These are phyloP conservation scores for Sander lucioperca DNA, from an alignment of 2,113 vertebrate species.

Conservation along the genomic window DNA sequence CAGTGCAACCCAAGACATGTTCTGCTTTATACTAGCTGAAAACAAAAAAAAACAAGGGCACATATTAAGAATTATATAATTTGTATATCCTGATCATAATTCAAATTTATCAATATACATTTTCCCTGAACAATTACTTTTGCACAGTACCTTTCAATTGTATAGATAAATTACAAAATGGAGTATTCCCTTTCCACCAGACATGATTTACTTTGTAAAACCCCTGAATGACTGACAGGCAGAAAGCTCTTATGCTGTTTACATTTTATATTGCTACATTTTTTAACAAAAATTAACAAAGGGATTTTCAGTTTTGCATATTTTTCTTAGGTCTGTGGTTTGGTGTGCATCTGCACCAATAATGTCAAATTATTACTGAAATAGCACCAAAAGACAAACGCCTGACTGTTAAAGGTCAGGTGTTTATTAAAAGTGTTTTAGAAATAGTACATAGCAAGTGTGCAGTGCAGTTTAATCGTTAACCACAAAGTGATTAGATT, in stretches of 20 bases:
- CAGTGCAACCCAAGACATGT: slow-evolving; percentile 84
- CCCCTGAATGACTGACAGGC: slow-evolving; percentile 78
- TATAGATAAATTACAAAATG: slow-evolving; percentile 81
- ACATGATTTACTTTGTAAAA: slow-evolving; percentile 77
- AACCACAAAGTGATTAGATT: slow-evolving; percentile 77
- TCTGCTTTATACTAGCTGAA: slow-evolving; percentile 76
- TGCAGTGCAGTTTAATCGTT: slow-evolving; percentile 81
- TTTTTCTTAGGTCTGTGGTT: slow-evolving; percentile 74
- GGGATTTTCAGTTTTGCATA: slow-evolving; percentile 77
- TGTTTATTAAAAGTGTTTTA: slow-evolving; percentile 72
- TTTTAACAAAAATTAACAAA: slow-evolving; percentile 70
- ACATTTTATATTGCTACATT: slow-evolving; percentile 83
- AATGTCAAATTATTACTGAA: slow-evolving; percentile 75
- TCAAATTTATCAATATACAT: slow-evolving; percentile 75
- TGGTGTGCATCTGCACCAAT: slow-evolving; percentile 64
- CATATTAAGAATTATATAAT: slow-evolving; percentile 71
- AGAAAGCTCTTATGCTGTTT: slow-evolving; percentile 67
- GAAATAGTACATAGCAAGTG: slow-evolving; percentile 73
- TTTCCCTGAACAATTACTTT: slow-evolving; percentile 84
- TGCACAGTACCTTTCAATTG: slow-evolving; percentile 85
- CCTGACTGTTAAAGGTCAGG: slow-evolving; percentile 58
- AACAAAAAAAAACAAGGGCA: slow-evolving; percentile 73
- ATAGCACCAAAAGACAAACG: slow-evolving; percentile 84
- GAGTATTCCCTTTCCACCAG: slow-evolving; percentile 83
- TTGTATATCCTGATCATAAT: slow-evolving; percentile 78